These are phyloP conservation scores for Bufo gargarizans DNA, from an alignment of 2,113 vertebrate species.

Conservation along the genomic window DNA sequence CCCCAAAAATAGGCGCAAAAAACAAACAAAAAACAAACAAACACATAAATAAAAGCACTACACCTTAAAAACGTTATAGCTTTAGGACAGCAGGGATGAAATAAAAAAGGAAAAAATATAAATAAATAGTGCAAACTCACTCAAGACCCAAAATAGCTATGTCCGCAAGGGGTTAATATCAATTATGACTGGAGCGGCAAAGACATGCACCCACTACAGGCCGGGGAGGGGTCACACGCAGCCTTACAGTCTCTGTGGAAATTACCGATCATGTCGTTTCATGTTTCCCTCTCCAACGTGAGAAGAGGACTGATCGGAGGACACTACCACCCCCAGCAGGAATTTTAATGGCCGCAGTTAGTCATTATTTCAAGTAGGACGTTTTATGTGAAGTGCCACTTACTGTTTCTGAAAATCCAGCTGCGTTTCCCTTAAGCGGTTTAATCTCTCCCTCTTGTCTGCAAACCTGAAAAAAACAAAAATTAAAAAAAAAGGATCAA, in stretches of 20 bases:
- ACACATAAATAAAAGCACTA: no score
- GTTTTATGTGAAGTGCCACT: slow-evolving; percentile 63
- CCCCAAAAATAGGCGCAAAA: no score
- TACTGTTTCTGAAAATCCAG: slow-evolving; percentile 90
- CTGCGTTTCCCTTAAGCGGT: slow-evolving; percentile 83
- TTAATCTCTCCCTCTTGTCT: slow-evolving; percentile 88
- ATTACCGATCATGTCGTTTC: neutral
- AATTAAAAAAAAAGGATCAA: neutral
- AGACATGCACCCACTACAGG: no score
- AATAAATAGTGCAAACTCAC: no score
- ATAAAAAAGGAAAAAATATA: no score
- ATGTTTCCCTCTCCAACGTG: neutral
- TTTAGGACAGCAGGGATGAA: no score
- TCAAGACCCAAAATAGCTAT: no score
- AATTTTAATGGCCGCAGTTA: neutral
- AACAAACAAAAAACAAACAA: no score
- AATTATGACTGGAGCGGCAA: no score
- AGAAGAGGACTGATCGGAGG: neutral
- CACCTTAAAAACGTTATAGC: no score
- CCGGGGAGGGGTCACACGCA: no score
- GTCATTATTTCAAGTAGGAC: neutral
- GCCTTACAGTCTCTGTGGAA: no score
- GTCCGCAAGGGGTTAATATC: neutral
- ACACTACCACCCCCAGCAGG: neutral
- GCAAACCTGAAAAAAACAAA: slow-evolving; percentile 77